Base-by-base conservation (phyloP, 2,888 invertebrate species). In the Clanis bilineata region DNA sequence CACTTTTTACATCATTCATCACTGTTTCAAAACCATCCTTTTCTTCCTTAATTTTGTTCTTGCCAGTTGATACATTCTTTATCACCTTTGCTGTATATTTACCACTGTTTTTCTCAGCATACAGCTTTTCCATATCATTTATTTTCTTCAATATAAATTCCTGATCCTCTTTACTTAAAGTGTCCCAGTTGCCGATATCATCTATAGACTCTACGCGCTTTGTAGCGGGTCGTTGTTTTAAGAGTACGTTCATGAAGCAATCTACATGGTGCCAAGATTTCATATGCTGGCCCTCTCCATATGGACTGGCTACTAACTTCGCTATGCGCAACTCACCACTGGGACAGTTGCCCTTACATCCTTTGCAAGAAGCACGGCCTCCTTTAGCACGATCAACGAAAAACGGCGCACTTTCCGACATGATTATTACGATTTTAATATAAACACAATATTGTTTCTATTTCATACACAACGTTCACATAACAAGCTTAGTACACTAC, bases 201-300 rank as follows among this genome's bases (percentile, higher is more conserved):
- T 95, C 95, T 1, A 95, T 93, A 4, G 94, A 93, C 68, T 97
- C 96, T 62, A 98, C 96, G 61, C 96, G 94, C 85, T 96, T 96
- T 0, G 98, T 98, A 0, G 95, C 94, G 0, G 96, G 95, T 58
- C 97, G 89, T 71, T 98, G 97, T 76, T 95, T 95, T 41, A 94
- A 87, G 67, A 98, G 95, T 15, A 94, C 93, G 77, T 97, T 95
- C 92, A 97, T 96, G 4, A 98, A 86, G 73, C 98, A 98, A 61
- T 94, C 89, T 0, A 96, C 86, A 76, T 98, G 98, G 80, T 95
- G 94, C 96, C 97, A 98, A 68, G 94, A 94, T 82, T 97, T 98
- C 96, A 98, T 97, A 72, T 95, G 81, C 66, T 92, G 95, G 0
- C 94, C 94, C 21, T 94, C 94, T 12, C 90, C 94, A 76, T 97